phyloP scores from a whole-genome alignment of 2,797 vertebrate species.

The Anguilla marmorata region DNA sequence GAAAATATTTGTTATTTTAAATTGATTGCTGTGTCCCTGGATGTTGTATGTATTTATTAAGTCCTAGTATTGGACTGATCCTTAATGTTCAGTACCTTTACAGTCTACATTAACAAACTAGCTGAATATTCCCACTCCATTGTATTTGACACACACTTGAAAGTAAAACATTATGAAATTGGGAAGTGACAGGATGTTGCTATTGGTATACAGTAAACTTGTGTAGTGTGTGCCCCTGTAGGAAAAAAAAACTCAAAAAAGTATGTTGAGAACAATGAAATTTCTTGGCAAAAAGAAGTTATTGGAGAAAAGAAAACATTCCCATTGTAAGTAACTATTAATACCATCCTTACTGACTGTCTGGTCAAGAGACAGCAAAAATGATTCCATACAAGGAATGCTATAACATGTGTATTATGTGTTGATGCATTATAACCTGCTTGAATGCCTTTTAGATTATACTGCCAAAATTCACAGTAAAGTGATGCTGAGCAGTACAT shows the following conservation, averaged over 20 bases:
- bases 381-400: neutral
- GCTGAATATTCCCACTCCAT: neutral
- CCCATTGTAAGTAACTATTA: conserved; percentile 12
- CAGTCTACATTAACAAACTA: neutral
- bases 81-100: neutral
- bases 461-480: neutral
- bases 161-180: neutral
- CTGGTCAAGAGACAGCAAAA: neutral
- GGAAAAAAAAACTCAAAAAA: neutral
- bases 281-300: neutral
- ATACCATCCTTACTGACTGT: neutral
- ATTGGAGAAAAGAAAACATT: neutral
- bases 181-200: neutral
- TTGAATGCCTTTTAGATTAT: conserved; percentile 2
- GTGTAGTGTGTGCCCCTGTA: neutral
- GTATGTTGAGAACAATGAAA: neutral
- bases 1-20: neutral
- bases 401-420: neutral
- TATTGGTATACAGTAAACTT: neutral
- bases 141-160: neutral
- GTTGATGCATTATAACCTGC: neutral
- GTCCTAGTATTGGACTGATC: neutral
- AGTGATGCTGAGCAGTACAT: neutral
- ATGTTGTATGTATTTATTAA: neutral
- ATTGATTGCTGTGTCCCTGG: neutral